Percentiles rank a stretch among this genome's conserved stretches.
These are phyloP conservation scores for Emydura subglobosa DNA, from an alignment of 2,113 vertebrate genomes.

Conservation along the genomic window DNA sequence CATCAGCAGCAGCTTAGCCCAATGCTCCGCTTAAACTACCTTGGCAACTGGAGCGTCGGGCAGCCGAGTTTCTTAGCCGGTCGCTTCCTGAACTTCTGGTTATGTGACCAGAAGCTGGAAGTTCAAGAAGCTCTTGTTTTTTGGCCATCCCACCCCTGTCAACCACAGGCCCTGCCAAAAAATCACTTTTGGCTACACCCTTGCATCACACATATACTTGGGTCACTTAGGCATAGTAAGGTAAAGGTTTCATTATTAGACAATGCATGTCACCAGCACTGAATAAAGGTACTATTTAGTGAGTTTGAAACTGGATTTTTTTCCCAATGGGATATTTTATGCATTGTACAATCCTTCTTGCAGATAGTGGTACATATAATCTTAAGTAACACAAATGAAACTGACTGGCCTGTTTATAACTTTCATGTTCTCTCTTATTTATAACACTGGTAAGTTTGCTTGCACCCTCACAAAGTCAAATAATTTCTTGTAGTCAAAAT, in stretches of 20 bases:
- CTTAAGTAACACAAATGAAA: neutral
- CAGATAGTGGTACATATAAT: neutral
- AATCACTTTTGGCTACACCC: no score
- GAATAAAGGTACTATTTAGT: neutral
- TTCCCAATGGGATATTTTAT: neutral
- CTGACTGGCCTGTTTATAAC: neutral
- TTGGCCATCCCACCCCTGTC: no score
- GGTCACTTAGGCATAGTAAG: neutral
- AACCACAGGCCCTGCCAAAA: no score
- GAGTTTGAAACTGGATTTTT: neutral
- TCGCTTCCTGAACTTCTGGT: no score
- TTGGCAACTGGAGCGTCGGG: no score
- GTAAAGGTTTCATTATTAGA: neutral
- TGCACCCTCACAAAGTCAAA: neutral
- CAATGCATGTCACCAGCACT: neutral
- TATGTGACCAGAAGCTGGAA: no score
- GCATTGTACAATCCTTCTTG: neutral
- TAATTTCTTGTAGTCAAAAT: neutral
- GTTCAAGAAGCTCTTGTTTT: no score
- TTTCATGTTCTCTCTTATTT: neutral
- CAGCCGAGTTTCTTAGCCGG: no score
- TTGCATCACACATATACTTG: no score
- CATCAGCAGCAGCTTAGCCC: no score
- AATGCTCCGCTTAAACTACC: no score
- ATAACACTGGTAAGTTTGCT: neutral